These are phyloP conservation scores for Polyommatus icarus DNA, from an alignment of 2,888 invertebrate species.

Conservation along the genomic window DNA sequence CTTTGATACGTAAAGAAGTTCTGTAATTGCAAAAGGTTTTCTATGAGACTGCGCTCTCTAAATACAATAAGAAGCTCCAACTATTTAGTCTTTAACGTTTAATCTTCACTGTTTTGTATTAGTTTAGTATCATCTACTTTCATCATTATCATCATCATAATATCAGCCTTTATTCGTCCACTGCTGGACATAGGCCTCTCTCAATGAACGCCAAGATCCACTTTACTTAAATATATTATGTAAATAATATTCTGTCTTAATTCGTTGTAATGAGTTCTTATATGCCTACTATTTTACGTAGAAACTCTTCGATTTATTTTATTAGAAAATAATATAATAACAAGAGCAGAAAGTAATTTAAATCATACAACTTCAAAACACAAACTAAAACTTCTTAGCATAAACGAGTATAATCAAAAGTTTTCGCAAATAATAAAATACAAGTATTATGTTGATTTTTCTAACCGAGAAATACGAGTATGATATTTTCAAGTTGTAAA, in stretches of 20 bases:
- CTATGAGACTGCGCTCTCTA: background rate
- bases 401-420: background rate
- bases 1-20: conserved; percentile 19
- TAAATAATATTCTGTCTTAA: too few relatives aligned
- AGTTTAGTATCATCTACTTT: background rate
- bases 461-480: background rate
- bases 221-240: too few relatives aligned
- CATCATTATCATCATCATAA: too few relatives aligned
- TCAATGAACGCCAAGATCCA: too few relatives aligned
- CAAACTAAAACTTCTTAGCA: background rate
- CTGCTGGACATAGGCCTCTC: too few relatives aligned
- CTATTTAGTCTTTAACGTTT: background rate
- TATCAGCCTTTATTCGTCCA: too few relatives aligned
- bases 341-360: background rate
- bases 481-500: conserved; percentile 23
- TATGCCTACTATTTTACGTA: too few relatives aligned
- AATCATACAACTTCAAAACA: background rate
- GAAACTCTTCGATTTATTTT: too few relatives aligned
- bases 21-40: conserved; percentile 11
- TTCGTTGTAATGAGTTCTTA: too few relatives aligned
- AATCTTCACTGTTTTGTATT: background rate
- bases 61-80: conserved; percentile 15
- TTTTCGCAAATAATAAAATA: background rate
- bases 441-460: conserved; percentile 22
- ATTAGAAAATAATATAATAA: too few relatives aligned